Evolutionary conservation across 2,797 vertebrate genomes (phyloP).

Genomic region (Pitangus sulphuratus): DNA sequence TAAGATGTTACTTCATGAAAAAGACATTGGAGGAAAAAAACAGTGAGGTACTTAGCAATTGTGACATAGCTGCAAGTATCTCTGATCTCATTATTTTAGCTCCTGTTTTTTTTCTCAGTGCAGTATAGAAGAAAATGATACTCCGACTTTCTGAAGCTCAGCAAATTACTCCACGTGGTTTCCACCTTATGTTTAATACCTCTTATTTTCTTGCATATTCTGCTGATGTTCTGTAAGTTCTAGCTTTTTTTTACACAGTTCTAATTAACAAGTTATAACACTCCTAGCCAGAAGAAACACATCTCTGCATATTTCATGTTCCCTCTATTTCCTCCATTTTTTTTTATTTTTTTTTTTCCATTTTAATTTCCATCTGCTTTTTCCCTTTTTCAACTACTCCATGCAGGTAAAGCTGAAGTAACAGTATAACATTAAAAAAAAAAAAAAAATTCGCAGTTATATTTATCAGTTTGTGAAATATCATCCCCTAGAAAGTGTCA

Average conservation of each 20-base stretch:
- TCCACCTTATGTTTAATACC: background rate
- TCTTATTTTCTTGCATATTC: background rate
- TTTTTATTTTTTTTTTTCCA: too few relatives aligned
- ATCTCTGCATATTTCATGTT: too few relatives aligned
- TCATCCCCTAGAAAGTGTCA: background rate
- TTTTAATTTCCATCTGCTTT: background rate
- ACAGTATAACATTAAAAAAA: background rate
- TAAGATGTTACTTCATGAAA: background rate
- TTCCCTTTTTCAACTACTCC: background rate
- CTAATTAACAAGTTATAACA: background rate
- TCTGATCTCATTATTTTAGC: background rate
- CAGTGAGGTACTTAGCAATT: background rate
- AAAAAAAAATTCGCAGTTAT: background rate
- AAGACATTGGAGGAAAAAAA: background rate
- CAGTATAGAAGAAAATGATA: background rate
- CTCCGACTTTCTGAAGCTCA: background rate
- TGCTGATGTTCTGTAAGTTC: background rate
- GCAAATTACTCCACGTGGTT: background rate
- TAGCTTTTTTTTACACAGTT: background rate
- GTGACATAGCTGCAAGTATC: background rate
- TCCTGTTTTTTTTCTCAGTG: background rate
- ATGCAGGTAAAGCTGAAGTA: background rate
- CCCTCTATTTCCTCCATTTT: too few relatives aligned
- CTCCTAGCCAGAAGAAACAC: background rate
- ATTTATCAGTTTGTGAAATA: background rate